Evolutionary conservation across 1,140 invertebrate species (phyloP), one percentile per base, ranked within the genome.

Genomic region (Caenorhabditis brenneri): DNA sequence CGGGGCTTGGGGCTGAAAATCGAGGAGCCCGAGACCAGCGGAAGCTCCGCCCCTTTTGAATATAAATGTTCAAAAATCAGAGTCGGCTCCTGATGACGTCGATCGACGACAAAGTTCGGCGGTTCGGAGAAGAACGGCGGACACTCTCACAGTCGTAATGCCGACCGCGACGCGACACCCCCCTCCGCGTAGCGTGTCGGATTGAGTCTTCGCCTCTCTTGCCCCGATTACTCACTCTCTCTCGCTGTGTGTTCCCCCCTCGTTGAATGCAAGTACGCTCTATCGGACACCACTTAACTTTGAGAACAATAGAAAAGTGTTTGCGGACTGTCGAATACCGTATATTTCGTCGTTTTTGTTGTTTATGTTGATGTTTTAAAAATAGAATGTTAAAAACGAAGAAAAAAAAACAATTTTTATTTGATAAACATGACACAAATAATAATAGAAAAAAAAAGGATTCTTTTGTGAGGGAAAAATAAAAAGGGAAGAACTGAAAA

Each of bases 101-200:
- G 31, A n/a, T 19, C 36, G 24, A n/a, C 6, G 16, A 5, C n/a
- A 31, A 15, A 74, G 65, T 74, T 74, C 65, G 65, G 36, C 65
- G 65, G 65, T 42, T 42, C 65, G 51, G 49, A 31, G 39, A 53
- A 81, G 51, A 81, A 81, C 80, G 48, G 53, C 53, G 49, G 80
- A 46, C 53, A 29, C 31, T 51, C 49, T 81, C 49, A 55, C 49
- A 29, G 36, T 42, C 80, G 80, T 58, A 81, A 58, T 42, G 80
- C 80, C 22, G 22, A 42, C 49, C 80, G 80, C 80, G 53, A 81
- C 80, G 80, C 80, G 51, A 6, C 39, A n/a, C 39, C 39, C 80
- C 51, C 31, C 53, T 39, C 49, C 80, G 80, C 80, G 53, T 60
- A 12, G 79, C 48, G 79, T n/a, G 80, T 55, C 36, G 53, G 10